phyloP scores from a whole-genome alignment of 2,797 vertebrate species.

The Girardinus metallicus region DNA sequence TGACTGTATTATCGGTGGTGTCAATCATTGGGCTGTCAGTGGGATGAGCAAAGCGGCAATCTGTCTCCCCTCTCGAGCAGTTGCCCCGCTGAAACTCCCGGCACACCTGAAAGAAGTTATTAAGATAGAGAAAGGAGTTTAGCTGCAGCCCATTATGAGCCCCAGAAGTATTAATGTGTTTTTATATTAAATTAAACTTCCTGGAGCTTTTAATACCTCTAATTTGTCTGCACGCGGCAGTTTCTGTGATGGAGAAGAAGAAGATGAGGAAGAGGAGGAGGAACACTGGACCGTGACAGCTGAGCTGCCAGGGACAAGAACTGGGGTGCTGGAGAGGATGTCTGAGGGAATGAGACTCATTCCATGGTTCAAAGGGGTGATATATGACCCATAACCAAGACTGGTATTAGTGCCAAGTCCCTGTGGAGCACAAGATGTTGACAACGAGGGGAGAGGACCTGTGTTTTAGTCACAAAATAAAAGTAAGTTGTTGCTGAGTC shows the following conservation, averaged over 20 bases:
- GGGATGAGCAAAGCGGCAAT: slow-evolving; percentile 98
- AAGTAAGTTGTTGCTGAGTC: slow-evolving; percentile 5
- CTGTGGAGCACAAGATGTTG: slow-evolving; percentile 89
- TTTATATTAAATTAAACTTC: slow-evolving; percentile 9
- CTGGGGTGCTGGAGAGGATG: slow-evolving; percentile 88
- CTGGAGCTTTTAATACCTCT: slow-evolving; percentile 85
- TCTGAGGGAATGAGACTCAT: slow-evolving; percentile 95
- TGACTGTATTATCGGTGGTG: slow-evolving; percentile 98
- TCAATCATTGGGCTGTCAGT: slow-evolving; percentile 99
- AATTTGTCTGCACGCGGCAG: slow-evolving; percentile 97
- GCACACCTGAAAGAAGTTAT: slow-evolving; percentile 86
- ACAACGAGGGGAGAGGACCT: slow-evolving; percentile 68
- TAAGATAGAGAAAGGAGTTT: neutral
- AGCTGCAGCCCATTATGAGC: slow-evolving; percentile 5
- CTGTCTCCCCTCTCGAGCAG: slow-evolving; percentile 97
- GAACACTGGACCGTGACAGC: slow-evolving; percentile 89
- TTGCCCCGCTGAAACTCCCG: slow-evolving; percentile 99
- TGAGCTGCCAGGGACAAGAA: slow-evolving; percentile 92
- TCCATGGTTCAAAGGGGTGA: slow-evolving; percentile 91
- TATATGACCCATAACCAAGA: slow-evolving; percentile 94
- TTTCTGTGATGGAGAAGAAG: slow-evolving; percentile 94
- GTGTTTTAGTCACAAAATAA: slow-evolving; percentile 16
- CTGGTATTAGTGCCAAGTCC: slow-evolving; percentile 91
- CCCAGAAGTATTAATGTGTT: neutral
- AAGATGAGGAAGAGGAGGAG: slow-evolving; percentile 86